These are phyloP conservation scores for Acinonyx jubatus DNA, from an alignment of 2,113 vertebrate species.

Conservation along the genomic window DNA sequence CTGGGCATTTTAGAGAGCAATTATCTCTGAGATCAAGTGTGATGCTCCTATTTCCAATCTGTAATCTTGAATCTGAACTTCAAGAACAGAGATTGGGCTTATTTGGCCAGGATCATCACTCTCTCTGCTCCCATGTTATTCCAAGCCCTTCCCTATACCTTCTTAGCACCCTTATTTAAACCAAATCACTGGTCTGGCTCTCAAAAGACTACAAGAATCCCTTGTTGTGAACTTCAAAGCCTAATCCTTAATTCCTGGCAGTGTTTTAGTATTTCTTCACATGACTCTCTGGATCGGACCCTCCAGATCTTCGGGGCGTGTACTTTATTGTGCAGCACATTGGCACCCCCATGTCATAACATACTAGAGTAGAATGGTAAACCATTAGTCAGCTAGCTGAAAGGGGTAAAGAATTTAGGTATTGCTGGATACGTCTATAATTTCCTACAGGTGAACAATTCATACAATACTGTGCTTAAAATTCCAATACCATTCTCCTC, in stretches of 20 bases:
- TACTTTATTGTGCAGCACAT: background rate
- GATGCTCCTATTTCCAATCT: background rate
- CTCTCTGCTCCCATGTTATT: background rate
- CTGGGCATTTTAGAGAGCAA: background rate
- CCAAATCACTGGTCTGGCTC: background rate
- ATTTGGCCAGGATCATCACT: background rate
- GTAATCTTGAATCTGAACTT: background rate
- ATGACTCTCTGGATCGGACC: background rate
- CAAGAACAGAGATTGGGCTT: background rate
- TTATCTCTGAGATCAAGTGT: background rate
- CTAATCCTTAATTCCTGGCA: background rate
- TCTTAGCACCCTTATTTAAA: background rate
- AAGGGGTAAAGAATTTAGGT: background rate
- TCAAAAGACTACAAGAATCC: background rate
- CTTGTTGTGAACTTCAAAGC: background rate
- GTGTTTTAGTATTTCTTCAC: background rate
- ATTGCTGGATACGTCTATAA: background rate
- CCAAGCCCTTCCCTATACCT: background rate
- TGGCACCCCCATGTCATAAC: background rate
- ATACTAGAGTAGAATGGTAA: background rate
- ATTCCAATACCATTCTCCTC: conserved; percentile 21
- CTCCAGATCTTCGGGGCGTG: background rate
- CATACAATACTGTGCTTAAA: conserved; percentile 29
- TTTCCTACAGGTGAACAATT: conserved; percentile 63
- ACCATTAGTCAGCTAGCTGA: background rate